Conservation (phyloP, 2,888 invertebrate species). For the Lutraria lutraria region DNA sequence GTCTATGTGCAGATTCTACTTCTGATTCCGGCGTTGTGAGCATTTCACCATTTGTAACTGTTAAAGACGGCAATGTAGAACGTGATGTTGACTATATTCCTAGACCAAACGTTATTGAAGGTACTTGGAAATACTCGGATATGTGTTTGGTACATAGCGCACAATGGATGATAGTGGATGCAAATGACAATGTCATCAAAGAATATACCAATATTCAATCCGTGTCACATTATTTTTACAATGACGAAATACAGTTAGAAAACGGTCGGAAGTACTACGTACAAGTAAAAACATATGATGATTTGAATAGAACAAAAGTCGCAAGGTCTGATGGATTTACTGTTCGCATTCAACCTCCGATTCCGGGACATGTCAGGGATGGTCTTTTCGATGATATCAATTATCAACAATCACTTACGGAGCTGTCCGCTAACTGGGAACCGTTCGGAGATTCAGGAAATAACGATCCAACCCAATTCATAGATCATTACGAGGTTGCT, state of each 20-base stretch:
- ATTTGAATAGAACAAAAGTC: conserved; percentile 64
- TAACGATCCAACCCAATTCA: conserved; percentile 70
- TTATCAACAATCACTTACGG: conserved; percentile 69
- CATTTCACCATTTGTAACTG: conserved; percentile 61
- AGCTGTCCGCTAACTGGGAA: conserved; percentile 77
- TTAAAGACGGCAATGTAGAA: conserved; percentile 66
- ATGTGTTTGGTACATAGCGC: conserved; percentile 71
- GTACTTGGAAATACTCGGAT: conserved; percentile 75
- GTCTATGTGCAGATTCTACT: conserved; percentile 61
- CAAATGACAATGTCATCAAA: conserved; percentile 68
- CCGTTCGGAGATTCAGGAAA: conserved; percentile 73
- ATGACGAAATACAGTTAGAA: conserved; percentile 72
- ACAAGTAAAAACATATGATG: conserved; percentile 69
- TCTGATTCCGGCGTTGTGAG: conserved; percentile 74
- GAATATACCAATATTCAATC: conserved; percentile 58
- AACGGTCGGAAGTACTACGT: conserved; percentile 74
- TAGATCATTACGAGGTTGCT: conserved; percentile 78
- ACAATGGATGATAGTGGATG: conserved; percentile 69
- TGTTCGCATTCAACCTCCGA: conserved; percentile 75
- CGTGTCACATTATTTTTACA: conserved; percentile 59
- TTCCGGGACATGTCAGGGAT: conserved; percentile 75
- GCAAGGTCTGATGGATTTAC: conserved; percentile 74
- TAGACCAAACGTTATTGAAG: conserved; percentile 67
- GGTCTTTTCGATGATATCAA: conserved; percentile 73
- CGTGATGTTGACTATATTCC: conserved; percentile 71